phyloP scores from a whole-genome alignment of 1,140 invertebrate species.

The Eurosta solidaginis region DNA sequence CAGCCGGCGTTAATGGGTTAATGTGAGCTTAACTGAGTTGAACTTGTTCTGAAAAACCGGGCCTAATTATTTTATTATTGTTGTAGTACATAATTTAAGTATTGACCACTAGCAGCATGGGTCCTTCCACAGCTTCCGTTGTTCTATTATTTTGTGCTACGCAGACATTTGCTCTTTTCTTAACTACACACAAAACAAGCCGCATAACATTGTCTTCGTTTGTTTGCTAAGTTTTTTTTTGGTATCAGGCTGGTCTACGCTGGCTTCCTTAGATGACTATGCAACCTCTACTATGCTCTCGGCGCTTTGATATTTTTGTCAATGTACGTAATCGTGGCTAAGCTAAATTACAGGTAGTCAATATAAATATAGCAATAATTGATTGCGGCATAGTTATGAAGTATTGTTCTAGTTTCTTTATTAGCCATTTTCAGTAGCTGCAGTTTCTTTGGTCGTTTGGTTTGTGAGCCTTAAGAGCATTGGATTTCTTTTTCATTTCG shows the following conservation, averaged over 20 bases:
- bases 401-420: slow-evolving; percentile 25
- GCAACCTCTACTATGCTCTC: no score
- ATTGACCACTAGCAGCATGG: neutral
- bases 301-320: slow-evolving; percentile 30
- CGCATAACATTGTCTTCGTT: no score
- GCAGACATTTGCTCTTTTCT: neutral
- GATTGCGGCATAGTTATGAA: slow-evolving; percentile 26
- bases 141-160: neutral
- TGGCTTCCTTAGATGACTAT: no score
- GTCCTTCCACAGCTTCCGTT: neutral
- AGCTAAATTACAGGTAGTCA: slow-evolving; percentile 27
- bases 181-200: no score
- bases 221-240: neutral
- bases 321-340: slow-evolving; percentile 30
- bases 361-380: slow-evolving; percentile 27
- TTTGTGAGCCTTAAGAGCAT: neutral
- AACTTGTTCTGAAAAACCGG: no score
- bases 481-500: neutral
- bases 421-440: slow-evolving; percentile 23
- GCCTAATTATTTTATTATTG: slow-evolving; percentile 23
- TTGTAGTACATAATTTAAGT: slow-evolving; percentile 24
- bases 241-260: neutral
- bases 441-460: neutral
- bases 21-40: no score
- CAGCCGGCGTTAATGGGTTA: no score